These are phyloP conservation scores for Mormyrops attenuatus DNA, from an alignment of 2,797 vertebrate genomes.

Conservation along the genomic window DNA sequence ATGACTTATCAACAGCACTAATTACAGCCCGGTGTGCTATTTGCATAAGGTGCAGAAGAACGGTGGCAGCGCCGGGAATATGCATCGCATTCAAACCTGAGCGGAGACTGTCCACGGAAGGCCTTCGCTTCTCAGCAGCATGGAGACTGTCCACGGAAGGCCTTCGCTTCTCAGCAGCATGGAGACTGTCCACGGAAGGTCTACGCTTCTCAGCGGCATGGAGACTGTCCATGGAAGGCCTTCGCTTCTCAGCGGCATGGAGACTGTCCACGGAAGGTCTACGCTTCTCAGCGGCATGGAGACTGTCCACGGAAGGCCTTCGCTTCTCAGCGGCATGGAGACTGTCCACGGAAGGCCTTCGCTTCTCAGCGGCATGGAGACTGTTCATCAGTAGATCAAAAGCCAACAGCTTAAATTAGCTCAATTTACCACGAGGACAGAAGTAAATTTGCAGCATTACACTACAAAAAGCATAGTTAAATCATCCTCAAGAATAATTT, in stretches of 20 bases:
- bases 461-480: neutral
- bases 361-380: constrained; percentile 6
- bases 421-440: neutral
- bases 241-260: neutral
- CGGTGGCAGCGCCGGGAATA: constrained; percentile 19
- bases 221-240: neutral
- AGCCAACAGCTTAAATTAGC: constrained; percentile 22
- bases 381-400: constrained; percentile 21
- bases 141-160: neutral
- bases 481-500: neutral
- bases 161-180: neutral
- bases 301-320: neutral
- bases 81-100: constrained; percentile 5
- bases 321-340: neutral
- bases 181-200: neutral
- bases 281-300: neutral
- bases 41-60: constrained; percentile 33
- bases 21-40: constrained; percentile 25
- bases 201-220: neutral
- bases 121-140: neutral
- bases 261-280: neutral
- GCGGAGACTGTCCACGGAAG: neutral
- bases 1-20: constrained; percentile 22
- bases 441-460: neutral
- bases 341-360: neutral